These are phyloP conservation scores for Albula glossodonta DNA, from an alignment of 2,113 vertebrate species.

Conservation along the genomic window DNA sequence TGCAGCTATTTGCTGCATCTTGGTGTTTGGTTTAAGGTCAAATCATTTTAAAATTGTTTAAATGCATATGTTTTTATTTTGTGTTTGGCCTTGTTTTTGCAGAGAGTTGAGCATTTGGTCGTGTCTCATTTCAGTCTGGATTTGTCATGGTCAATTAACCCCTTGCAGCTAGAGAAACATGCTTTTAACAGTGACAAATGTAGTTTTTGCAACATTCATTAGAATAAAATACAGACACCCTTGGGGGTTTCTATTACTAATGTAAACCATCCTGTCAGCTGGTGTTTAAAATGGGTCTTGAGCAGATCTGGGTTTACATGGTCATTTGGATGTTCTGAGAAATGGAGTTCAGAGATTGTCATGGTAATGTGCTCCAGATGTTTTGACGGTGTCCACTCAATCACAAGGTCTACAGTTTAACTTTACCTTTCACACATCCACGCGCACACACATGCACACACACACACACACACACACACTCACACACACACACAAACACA, in stretches of 20 bases:
- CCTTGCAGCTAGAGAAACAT: conserved; percentile 41
- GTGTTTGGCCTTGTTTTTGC: neutral
- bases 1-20: too few species aligned
- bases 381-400: neutral
- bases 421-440: neutral
- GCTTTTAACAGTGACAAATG: conserved; percentile 36
- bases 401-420: neutral
- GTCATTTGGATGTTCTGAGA: conserved; percentile 26
- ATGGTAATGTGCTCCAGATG: neutral
- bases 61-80: conserved; percentile 26
- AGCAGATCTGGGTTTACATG: conserved; percentile 21
- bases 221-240: conserved; percentile 28
- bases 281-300: neutral
- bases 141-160: conserved; percentile 29
- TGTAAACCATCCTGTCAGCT: conserved; percentile 32
- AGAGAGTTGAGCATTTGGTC: neutral
- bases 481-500: too few species aligned
- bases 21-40: too few species aligned
- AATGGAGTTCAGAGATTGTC: neutral
- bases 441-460: too few species aligned
- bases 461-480: too few species aligned
- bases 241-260: conserved; percentile 28
- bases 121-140: conserved; percentile 37
- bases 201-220: conserved; percentile 43
- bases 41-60: neutral